phyloP scores from a whole-genome alignment of 2,113 vertebrate species.

The Setophaga coronata region DNA sequence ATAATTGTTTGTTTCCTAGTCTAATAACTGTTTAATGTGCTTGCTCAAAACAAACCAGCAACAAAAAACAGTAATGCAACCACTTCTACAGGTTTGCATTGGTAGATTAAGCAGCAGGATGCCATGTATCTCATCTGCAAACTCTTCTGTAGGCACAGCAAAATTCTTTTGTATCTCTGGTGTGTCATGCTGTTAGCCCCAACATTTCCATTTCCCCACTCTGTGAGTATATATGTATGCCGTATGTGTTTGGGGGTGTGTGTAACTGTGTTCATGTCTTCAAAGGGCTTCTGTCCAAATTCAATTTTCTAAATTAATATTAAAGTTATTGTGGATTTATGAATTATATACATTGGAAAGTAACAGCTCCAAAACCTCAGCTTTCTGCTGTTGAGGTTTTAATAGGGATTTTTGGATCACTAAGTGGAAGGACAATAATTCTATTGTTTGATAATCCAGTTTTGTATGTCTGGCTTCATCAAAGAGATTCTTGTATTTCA shows the following conservation, averaged over 20 bases:
- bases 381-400: slow-evolving; percentile 28
- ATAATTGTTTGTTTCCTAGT: neutral
- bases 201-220: neutral
- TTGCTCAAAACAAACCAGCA: neutral
- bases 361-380: neutral
- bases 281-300: neutral
- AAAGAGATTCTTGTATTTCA: slow-evolving; percentile 57
- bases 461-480: slow-evolving; percentile 46
- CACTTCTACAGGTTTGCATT: neutral
- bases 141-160: neutral
- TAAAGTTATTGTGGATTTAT: neutral
- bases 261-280: neutral
- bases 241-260: accelerated
- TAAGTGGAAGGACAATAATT: slow-evolving; percentile 41
- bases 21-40: neutral
- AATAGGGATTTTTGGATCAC: neutral
- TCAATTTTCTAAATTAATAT: neutral
- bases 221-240: neutral
- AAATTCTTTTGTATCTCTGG: neutral
- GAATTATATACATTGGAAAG: neutral
- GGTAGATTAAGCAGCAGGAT: neutral
- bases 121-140: neutral
- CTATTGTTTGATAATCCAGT: slow-evolving; percentile 43
- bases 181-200: neutral
- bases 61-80: neutral